Base-by-base conservation (phyloP, 2,797 vertebrate species). In the Spinibarbus caldwelli region DNA sequence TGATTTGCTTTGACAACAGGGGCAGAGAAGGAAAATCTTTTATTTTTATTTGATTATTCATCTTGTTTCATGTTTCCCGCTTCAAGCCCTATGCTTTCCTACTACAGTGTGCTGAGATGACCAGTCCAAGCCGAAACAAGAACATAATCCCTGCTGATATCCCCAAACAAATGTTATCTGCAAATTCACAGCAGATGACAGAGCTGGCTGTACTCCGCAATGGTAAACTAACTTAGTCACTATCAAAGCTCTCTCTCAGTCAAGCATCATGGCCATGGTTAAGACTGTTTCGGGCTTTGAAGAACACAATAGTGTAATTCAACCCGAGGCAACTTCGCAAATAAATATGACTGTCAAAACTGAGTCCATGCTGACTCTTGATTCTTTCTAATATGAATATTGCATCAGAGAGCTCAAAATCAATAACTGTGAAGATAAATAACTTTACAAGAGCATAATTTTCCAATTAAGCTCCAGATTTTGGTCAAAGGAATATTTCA, bases 41-140 rank as follows among this genome's bases (percentile, higher is more conserved):
- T 89, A 93, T 93, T 93, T 93, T 91, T 84, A 95, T 94, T 92
- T 84, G 86, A 94, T 93, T 93, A 92, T 91, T 89, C 80, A 78
- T 90, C 89, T 90, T 90, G 89, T 90, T 92, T 92, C 83, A 92
- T 92, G 89, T 89, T 88, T 85, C 87, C 73, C 43, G 54, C 54
- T 59, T 73, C 54, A 41, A 85, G 86, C 88, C 88, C 71, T 75
- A 83, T 89, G 87, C 57, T 75, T 85, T 87, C 76, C 78, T 47
- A 84, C 88, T 89, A 91, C 66, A 84, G 80, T 73, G 54, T 57
- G 81, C 19, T 71, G 75, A 89, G 88, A 86, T 89, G 89, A 71
- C 59, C 49, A 43, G 90, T 90, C 85, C 66, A 76, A 84, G 85
- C 78, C 31, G 79, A 88, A 88, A 85, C 29, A 80, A 70, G 82